A percentile compares a stretch with the other conserved stretches of the same genome.
Conservation (phyloP, 1,140 invertebrate species). For the Drosophila truncata region DNA sequence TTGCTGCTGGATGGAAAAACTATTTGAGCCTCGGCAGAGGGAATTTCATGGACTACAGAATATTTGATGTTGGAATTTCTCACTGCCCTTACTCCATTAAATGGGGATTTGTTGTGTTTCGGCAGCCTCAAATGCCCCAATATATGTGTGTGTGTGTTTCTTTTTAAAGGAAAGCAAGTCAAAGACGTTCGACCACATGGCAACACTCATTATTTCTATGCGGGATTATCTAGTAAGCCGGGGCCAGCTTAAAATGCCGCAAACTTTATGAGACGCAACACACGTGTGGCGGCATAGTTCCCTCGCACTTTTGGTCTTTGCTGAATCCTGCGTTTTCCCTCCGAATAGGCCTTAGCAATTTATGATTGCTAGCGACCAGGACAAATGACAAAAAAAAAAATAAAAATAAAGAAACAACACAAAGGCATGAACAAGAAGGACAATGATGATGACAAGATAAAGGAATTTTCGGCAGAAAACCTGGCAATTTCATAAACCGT, state of each 20-base stretch:
- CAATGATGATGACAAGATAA: constrained; percentile 49
- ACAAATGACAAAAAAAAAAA: constrained; percentile 28
- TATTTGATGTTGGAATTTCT: constrained; percentile 69
- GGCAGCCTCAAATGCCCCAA: constrained; percentile 17
- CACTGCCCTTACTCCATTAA: constrained; percentile 69
- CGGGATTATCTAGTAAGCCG: constrained; percentile 75
- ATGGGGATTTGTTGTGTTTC: constrained; percentile 68
- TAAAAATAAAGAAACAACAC: constrained; percentile 7
- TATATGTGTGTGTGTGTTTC: constrained; percentile 39
- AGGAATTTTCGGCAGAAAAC: constrained; percentile 67
- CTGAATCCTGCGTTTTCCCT: constrained; percentile 34
- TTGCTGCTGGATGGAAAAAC: constrained; percentile 49
- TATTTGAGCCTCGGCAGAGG: constrained; percentile 64
- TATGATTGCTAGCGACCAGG: constrained; percentile 65
- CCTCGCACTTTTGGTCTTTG: neutral
- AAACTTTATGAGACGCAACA: constrained; percentile 81
- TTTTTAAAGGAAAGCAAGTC: constrained; percentile 55
- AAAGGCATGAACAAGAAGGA: constrained; percentile 15
- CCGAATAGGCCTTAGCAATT: constrained; percentile 72
- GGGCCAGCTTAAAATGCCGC: constrained; percentile 78
- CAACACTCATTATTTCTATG: constrained; percentile 80
- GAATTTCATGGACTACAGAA: constrained; percentile 75
- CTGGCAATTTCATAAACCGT: constrained; percentile 83
- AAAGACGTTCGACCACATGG: constrained; percentile 56
- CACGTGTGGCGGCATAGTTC: constrained; percentile 52